Evolutionary conservation across 2,888 invertebrate genomes (phyloP).

Genomic region (Amblyjoppa fuscipennis): DNA sequence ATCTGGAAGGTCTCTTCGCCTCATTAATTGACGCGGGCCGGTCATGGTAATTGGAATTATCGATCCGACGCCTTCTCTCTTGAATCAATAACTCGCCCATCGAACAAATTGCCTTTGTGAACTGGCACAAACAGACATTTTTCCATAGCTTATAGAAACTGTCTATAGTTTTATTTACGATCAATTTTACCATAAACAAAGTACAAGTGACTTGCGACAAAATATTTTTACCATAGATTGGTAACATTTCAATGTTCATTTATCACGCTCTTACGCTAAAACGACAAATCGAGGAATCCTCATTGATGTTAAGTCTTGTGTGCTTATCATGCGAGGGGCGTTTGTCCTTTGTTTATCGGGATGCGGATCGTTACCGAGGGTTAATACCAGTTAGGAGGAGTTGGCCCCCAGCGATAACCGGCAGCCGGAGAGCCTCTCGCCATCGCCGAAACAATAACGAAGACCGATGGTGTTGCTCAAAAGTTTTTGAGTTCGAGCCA

Average conservation of each 20-base stretch:
- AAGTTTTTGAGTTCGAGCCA: conserved; percentile 69
- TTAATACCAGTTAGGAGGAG: conserved; percentile 52
- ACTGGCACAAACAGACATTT: no score
- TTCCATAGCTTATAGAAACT: neutral
- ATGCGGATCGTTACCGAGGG: conserved; percentile 61
- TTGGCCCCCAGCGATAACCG: neutral
- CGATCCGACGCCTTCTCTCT: neutral
- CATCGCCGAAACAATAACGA: conserved; percentile 66
- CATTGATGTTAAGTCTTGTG: conserved; percentile 15
- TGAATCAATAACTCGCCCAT: neutral
- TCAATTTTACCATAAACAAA: no score
- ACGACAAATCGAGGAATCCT: neutral
- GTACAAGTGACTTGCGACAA: no score
- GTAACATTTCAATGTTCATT: neutral
- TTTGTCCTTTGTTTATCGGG: conserved; percentile 55
- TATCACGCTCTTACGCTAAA: neutral
- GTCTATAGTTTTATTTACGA: neutral
- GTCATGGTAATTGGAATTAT: conserved; percentile 6
- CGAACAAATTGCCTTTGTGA: neutral
- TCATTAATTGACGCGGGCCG: conserved; percentile 3
- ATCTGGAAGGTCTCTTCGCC: neutral
- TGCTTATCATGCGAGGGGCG: neutral
- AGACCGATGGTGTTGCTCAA: conserved; percentile 68
- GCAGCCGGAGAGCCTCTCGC: conserved; percentile 11
- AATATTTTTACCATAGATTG: no score